Evolutionary conservation across 2,113 vertebrate genomes (phyloP).

Genomic region (Leptobrachium leishanense): DNA sequence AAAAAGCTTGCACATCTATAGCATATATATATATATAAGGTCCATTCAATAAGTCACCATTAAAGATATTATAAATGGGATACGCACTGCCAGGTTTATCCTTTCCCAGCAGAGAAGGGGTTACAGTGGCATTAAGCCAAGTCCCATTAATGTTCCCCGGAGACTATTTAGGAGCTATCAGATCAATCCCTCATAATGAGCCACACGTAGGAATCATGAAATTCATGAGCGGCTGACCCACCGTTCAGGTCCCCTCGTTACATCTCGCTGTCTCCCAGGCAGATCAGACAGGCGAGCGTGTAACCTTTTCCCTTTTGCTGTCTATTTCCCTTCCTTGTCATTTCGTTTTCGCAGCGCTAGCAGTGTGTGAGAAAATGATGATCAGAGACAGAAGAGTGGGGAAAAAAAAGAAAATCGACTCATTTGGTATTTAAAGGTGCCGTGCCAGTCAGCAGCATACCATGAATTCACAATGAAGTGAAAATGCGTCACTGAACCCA

Average conservation of each 20-base stretch:
- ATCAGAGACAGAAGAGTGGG: slow-evolving; percentile 36
- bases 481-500: not conserved
- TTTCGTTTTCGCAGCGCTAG: slow-evolving; percentile 47
- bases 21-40: too few species aligned
- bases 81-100: not conserved
- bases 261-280: slow-evolving; percentile 47
- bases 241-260: slow-evolving; percentile 47
- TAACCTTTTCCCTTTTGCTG: slow-evolving; percentile 50
- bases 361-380: slow-evolving; percentile 44
- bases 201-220: slow-evolving; percentile 46
- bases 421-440: slow-evolving; percentile 48
- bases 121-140: slow-evolving; percentile 33
- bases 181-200: slow-evolving; percentile 51
- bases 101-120: slow-evolving; percentile 13
- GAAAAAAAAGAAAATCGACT: slow-evolving; percentile 14
- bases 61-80: too few species aligned
- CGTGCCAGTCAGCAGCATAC: slow-evolving; percentile 24
- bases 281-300: slow-evolving; percentile 47
- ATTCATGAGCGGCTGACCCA: slow-evolving; percentile 49
- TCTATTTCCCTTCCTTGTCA: slow-evolving; percentile 49
- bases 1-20: too few species aligned
- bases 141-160: slow-evolving; percentile 41
- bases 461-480: slow-evolving; percentile 8
- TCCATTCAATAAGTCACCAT: too few species aligned
- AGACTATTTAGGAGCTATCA: slow-evolving; percentile 47